phyloP scores from a whole-genome alignment of 1,140 invertebrate genomes.

The Megathymus violae region DNA sequence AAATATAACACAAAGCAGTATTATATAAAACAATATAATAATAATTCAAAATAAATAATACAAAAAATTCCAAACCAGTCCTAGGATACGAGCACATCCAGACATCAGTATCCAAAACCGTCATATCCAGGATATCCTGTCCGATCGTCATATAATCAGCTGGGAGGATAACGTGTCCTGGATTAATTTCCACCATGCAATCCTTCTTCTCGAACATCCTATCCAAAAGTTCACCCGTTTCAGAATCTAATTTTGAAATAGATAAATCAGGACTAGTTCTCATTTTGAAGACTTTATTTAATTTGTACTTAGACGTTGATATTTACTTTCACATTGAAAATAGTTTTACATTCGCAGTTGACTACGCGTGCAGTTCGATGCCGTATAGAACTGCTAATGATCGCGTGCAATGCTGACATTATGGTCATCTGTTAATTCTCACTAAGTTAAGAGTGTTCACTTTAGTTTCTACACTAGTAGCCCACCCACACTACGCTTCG shows the following conservation, averaged over 20 bases:
- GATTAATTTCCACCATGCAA: slow-evolving; percentile 88
- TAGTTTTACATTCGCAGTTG: too few species aligned
- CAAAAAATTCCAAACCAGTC: slow-evolving; percentile 89
- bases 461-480: slow-evolving; percentile 47
- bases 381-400: too few species aligned
- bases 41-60: too few species aligned
- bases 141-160: slow-evolving; percentile 87
- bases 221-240: slow-evolving; percentile 85
- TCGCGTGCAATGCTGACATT: slow-evolving; percentile 46
- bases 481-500: too few species aligned
- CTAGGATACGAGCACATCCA: slow-evolving; percentile 93
- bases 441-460: slow-evolving; percentile 50
- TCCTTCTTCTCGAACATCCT: slow-evolving; percentile 87
- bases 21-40: too few species aligned
- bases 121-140: slow-evolving; percentile 87
- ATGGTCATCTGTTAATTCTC: slow-evolving; percentile 56
- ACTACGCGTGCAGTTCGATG: too few species aligned
- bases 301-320: too few species aligned
- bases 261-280: slow-evolving; percentile 74
- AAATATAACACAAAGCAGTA: too few species aligned
- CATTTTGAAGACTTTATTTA: too few species aligned
- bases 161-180: slow-evolving; percentile 87
- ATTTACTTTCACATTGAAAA: slow-evolving; percentile 39
- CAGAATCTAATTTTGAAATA: slow-evolving; percentile 86
- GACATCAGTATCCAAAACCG: slow-evolving; percentile 88